Base-by-base conservation (phyloP, 2,797 vertebrate genomes). In the Ptychadena robeensis region DNA sequence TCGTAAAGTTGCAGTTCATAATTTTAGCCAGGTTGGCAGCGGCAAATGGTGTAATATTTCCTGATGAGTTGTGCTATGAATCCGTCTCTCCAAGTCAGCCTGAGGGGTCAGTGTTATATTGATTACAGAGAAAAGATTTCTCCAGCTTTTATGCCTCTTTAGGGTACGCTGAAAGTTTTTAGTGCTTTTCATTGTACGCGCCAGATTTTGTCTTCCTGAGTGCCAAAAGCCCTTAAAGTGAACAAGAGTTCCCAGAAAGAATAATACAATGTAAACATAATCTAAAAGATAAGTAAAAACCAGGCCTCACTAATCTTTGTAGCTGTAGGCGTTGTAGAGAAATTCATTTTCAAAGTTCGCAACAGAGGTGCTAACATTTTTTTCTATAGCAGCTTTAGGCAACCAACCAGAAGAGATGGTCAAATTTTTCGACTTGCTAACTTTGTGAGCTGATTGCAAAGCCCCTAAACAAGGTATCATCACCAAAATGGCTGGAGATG, bases 1-100 rank as follows among this genome's bases (percentile, higher is more conserved):
- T 53, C 79, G 34, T 81, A 73, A 72, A 66, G 69, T 73, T 81
- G n/a, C 68, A 64, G 69, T 73, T 73, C 30, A 34, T 73, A 73
- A 81, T 35, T 80, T 38, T 73, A 34, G 34, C 22, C 22, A 12
- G 11, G 67, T 15, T 73, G 79, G 61, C 79, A 81, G 79, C 70
- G 12, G 37, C n/a, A 73, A 65, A 66, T 34, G 67, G 37, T 12
- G 70, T 30, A 65, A 72, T 81, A 80, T 81, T 53, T 81, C 31
- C 79, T 64, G 79, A 53, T 81, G 59, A 65, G 44, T 81, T 73
- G 59, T 65, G 59, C 57, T 35, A 81, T 30, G 63, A 81, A 73
- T 66, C 59, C 25, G 32, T 22, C 28, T 30, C 28, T 34, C 40
- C 44, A 35, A 44, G 40, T 57, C 22, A 32, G n/a, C 75, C 75